Evolutionary conservation across 2,113 vertebrate species (phyloP).

Genomic region (Tringa solitaria): DNA sequence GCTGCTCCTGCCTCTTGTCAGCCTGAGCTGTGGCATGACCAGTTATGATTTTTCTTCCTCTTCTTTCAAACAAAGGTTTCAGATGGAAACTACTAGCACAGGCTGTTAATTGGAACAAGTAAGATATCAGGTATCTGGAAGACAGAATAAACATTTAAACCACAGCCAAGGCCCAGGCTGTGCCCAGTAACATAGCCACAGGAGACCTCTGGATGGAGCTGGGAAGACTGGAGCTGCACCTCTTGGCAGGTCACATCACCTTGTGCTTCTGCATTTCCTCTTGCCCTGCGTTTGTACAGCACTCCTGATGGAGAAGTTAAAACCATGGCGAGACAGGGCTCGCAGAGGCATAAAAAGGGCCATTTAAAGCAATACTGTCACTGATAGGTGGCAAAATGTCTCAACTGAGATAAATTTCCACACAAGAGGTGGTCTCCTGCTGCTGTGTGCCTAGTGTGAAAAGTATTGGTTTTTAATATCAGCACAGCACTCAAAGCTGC

Average conservation of each 20-base stretch:
- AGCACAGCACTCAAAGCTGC: neutral
- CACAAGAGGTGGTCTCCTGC: rapidly evolving
- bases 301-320: rapidly evolving
- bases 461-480: rapidly evolving
- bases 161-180: rapidly evolving
- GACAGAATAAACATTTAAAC: rapidly evolving
- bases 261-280: neutral
- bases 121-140: neutral
- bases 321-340: rapidly evolving
- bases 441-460: rapidly evolving
- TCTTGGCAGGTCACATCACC: no score
- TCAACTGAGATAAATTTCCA: rapidly evolving
- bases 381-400: neutral
- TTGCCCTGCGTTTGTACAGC: no score
- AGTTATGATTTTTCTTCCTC: neutral
- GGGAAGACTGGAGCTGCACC: neutral
- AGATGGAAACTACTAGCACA: neutral
- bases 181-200: neutral
- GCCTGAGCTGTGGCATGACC: neutral
- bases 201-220: neutral
- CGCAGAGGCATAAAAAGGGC: neutral
- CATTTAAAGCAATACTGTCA: neutral
- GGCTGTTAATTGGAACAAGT: neutral
- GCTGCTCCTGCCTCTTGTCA: neutral
- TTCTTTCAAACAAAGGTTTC: neutral